phyloP scores from a whole-genome alignment of 2,888 invertebrate genomes.

The Druceiella hillmani region DNA sequence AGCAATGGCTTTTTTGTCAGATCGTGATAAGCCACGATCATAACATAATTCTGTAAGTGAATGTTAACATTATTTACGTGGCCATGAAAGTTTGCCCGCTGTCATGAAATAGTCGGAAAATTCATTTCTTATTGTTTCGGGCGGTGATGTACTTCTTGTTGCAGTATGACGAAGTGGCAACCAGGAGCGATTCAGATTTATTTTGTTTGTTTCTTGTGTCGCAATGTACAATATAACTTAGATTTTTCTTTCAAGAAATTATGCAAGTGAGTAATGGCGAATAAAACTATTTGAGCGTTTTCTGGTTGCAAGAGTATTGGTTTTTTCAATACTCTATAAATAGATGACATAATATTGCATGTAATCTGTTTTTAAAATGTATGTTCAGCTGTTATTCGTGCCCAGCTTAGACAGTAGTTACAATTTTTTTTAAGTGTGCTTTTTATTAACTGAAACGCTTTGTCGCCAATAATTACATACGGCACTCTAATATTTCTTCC shows the following conservation, averaged over 20 bases:
- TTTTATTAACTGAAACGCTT: constrained; percentile 10
- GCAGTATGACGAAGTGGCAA: constrained; percentile 10
- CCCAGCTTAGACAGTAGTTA: constrained; percentile 10
- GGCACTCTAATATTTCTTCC: constrained; percentile 9
- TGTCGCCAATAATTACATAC: constrained; percentile 9
- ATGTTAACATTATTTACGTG: constrained; percentile 10
- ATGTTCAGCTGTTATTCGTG: constrained; percentile 10
- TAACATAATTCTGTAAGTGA: constrained; percentile 9
- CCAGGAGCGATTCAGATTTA: constrained; percentile 9
- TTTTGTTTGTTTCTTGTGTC: constrained; percentile 7
- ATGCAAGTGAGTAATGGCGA: too few relatives aligned
- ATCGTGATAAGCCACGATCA: constrained; percentile 11
- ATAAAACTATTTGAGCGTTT: too few relatives aligned
- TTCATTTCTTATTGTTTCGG: constrained; percentile 6
- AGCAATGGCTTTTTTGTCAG: constrained; percentile 10
- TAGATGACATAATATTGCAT: constrained; percentile 11
- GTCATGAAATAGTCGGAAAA: constrained; percentile 9
- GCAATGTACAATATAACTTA: constrained; percentile 8
- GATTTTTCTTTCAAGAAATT: too few relatives aligned
- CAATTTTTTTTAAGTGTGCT: constrained; percentile 9
- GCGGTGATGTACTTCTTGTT: constrained; percentile 9
- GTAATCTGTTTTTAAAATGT: too few relatives aligned
- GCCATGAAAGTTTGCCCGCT: constrained; percentile 9
- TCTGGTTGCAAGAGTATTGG: constrained; percentile 10
- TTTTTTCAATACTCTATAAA: constrained; percentile 11